phyloP scores from a whole-genome alignment of 2,113 vertebrate species.

The Myrmecophaga tridactyla region DNA sequence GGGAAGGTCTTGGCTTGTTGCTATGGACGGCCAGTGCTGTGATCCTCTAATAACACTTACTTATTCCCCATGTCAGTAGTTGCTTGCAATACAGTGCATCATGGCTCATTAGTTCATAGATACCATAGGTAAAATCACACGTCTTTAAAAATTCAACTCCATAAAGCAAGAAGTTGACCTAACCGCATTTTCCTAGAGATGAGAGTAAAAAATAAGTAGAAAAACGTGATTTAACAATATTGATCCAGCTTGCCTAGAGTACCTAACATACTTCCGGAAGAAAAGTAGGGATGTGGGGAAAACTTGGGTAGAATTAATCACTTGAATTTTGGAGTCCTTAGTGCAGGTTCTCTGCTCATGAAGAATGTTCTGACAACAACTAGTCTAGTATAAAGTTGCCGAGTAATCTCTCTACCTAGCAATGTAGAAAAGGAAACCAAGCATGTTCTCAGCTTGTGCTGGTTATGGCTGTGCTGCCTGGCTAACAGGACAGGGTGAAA shows the following conservation, averaged over 20 bases:
- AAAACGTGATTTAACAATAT: background rate
- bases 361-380: background rate
- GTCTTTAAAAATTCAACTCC: background rate
- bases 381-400: background rate
- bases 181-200: background rate
- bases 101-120: background rate
- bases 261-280: background rate
- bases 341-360: background rate
- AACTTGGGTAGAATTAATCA: background rate
- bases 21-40: background rate
- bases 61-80: background rate
- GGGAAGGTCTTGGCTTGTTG: background rate
- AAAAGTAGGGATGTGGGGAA: background rate
- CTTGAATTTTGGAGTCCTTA: background rate
- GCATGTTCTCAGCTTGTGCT: background rate
- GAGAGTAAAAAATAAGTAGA: background rate
- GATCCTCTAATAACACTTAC: background rate
- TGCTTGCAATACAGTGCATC: background rate
- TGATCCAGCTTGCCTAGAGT: background rate
- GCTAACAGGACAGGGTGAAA: background rate
- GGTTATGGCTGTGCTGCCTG: fast-evolving
- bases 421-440: too few relatives aligned
- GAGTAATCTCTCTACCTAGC: background rate
- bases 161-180: background rate
- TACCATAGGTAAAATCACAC: background rate